phyloP scores from a whole-genome alignment of 2,888 invertebrate genomes.

The Lamellibrachia satsuma region DNA sequence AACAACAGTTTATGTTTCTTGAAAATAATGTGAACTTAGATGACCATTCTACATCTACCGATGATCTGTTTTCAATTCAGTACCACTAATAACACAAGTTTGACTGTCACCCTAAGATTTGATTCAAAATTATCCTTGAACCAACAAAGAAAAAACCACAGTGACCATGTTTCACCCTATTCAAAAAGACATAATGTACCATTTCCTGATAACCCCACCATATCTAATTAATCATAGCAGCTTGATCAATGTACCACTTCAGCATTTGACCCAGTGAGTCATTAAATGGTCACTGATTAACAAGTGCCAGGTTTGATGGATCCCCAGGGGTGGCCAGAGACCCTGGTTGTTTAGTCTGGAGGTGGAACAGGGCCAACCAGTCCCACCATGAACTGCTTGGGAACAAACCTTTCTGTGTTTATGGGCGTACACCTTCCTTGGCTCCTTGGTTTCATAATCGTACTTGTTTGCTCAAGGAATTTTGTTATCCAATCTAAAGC shows the following conservation, averaged over 20 bases:
- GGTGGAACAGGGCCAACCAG: neutral
- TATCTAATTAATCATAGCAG: neutral
- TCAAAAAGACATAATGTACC: slow-evolving; percentile 10
- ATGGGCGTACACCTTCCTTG: neutral
- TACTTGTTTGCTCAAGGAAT: neutral
- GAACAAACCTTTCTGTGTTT: neutral
- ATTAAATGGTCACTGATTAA: neutral
- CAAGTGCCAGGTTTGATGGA: neutral
- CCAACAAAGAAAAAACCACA: neutral
- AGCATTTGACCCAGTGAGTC: neutral
- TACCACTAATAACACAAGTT: no score
- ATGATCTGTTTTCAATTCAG: no score
- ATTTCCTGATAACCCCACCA: neutral
- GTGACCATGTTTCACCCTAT: neutral
- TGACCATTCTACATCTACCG: no score
- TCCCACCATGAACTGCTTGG: neutral
- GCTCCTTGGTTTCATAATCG: neutral
- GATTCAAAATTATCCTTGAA: neutral
- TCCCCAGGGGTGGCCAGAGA: neutral
- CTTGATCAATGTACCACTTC: neutral
- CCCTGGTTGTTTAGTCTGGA: slow-evolving; percentile 13
- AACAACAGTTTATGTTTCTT: no score
- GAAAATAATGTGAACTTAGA: no score
- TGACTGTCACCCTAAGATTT: neutral
- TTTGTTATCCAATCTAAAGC: neutral